Evolutionary conservation across 1,140 invertebrate species (phyloP).

Genomic region (Bathynomus jamesi): DNA sequence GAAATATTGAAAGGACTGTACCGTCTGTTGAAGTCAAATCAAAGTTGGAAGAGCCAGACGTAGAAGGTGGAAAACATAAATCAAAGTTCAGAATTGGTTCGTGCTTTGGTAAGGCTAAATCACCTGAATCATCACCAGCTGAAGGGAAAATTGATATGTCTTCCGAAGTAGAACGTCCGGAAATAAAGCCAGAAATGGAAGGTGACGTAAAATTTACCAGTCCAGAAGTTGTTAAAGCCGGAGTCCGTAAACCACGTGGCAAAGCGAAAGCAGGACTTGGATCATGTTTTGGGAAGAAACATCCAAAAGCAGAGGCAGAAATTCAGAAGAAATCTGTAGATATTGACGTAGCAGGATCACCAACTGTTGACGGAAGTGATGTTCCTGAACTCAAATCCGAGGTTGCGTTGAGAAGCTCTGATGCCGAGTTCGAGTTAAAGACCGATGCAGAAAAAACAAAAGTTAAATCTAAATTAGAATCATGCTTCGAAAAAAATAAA

Average conservation of each 20-base stretch:
- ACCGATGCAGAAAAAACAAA: background rate
- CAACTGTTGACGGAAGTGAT: constrained; percentile 8
- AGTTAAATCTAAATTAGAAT: constrained; percentile 5
- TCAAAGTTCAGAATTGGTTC: constrained; percentile 21
- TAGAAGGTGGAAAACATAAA: constrained; percentile 14
- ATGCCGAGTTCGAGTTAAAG: background rate
- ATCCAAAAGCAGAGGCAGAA: constrained; percentile 5
- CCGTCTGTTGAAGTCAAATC: constrained; percentile 4
- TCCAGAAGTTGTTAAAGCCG: constrained; percentile 9
- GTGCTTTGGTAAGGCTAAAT: constrained; percentile 25
- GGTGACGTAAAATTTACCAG: too few species aligned
- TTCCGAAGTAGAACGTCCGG: constrained; percentile 11
- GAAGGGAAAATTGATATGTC: constrained; percentile 16
- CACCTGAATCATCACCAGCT: background rate
- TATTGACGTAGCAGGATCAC: constrained; percentile 7
- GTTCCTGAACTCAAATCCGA: background rate
- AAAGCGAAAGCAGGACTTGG: constrained; percentile 24
- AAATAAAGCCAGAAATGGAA: constrained; percentile 1
- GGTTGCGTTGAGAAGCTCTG: too few species aligned
- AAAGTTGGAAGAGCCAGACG: constrained; percentile 8
- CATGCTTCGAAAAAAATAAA: constrained; percentile 23
- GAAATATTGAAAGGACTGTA: background rate
- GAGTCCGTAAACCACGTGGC: background rate
- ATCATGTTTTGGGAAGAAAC: constrained; percentile 15
- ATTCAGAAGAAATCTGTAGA: constrained; percentile 4